Evolutionary conservation across 1,140 invertebrate genomes (phyloP).

Genomic region (Cylas formicarius): DNA sequence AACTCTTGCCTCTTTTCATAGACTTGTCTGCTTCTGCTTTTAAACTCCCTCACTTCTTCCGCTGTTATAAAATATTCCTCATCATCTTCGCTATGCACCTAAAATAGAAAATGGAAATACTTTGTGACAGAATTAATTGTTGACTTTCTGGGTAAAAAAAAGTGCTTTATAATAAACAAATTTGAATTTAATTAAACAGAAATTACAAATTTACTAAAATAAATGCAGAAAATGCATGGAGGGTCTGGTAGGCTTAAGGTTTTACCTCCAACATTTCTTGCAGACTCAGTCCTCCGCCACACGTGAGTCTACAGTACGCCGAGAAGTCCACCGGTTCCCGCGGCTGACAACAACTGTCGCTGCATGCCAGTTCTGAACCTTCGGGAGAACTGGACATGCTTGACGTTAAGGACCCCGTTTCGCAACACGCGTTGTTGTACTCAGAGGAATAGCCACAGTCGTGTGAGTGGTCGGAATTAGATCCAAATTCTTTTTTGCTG

Average conservation of each 20-base stretch:
- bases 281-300: conserved; percentile 49
- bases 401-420: conserved; percentile 54
- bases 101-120: not conserved
- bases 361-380: conserved; percentile 77
- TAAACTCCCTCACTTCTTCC: conserved; percentile 74
- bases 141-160: not conserved
- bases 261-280: conserved; percentile 65
- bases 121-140: not conserved
- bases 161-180: not conserved
- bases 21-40: conserved; percentile 64
- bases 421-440: conserved; percentile 61
- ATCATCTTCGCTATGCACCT: conserved; percentile 58
- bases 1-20: conserved; percentile 73
- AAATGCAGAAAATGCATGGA: not conserved
- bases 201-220: not conserved
- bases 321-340: conserved; percentile 57
- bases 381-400: conserved; percentile 71
- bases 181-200: not conserved
- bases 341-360: conserved; percentile 73
- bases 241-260: conserved; percentile 7
- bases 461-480: conserved; percentile 61
- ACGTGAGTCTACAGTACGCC: conserved; percentile 36
- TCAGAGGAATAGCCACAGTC: conserved; percentile 81
- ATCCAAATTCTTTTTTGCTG: conserved; percentile 44
- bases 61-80: conserved; percentile 75